Percentiles rank a stretch among this genome's conserved stretches.
These are phyloP conservation scores for Dinomys branickii DNA, from an alignment of 2,113 vertebrate species.

Conservation along the genomic window DNA sequence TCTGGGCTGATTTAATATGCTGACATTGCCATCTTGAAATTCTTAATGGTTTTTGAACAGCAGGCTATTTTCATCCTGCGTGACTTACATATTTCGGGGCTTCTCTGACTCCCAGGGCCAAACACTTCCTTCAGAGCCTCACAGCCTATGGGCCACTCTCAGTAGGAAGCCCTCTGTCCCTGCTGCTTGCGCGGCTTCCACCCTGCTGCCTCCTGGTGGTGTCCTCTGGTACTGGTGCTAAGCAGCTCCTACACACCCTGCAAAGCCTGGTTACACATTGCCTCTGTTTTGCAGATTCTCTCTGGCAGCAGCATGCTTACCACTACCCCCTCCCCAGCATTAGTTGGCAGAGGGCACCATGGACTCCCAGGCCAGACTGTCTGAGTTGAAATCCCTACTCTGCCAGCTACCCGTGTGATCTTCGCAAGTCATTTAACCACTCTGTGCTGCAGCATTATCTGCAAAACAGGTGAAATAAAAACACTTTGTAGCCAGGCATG, in stretches of 20 bases:
- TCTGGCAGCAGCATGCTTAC: background rate
- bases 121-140: background rate
- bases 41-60: background rate
- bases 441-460: background rate
- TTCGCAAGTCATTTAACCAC: background rate
- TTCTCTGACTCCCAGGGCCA: background rate
- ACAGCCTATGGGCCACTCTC: background rate
- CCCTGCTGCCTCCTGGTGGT: background rate
- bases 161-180: background rate
- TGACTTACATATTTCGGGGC: background rate
- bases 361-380: background rate
- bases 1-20: background rate
- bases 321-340: background rate
- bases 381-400: background rate
- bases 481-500: background rate
- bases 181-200: background rate
- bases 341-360: background rate
- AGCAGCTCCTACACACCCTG: background rate
- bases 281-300: background rate
- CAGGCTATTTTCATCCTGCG: background rate
- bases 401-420: background rate
- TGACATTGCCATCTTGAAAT: background rate
- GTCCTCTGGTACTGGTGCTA: background rate
- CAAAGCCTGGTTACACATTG: background rate
- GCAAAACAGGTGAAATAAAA: background rate